Evolutionary conservation across 2,797 vertebrate species (phyloP), one percentile per base, ranked within the genome.

Genomic region (Dendrocincla fuliginosa): DNA sequence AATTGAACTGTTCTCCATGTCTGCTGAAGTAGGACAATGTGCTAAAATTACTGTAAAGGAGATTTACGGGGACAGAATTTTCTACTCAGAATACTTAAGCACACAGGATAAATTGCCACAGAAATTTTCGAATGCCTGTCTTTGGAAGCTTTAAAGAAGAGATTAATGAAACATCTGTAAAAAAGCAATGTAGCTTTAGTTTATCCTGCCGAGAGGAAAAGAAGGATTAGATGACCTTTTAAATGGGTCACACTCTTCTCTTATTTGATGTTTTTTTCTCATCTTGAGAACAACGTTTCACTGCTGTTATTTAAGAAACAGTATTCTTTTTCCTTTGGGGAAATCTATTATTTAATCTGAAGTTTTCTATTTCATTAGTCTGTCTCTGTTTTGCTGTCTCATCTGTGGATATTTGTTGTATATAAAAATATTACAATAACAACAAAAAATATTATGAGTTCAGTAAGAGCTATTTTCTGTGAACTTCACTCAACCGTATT

Each of bases 101-200:
- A 90, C 4, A 9, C 73, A 94, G n/a, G 55, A 90, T 73, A 71
- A 95, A 90, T 78, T 84, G 70, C n/a, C 69, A 81, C 57, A 85
- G 69, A 74, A 93, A 95, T 84, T 94, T 93, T 52, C 67, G 75
- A 76, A 93, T 75, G 91, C 56, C 33, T 94, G 79, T 77, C 69
- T 91, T 89, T 11, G 9, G 39, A 75, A 74, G 91, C 57, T 90
- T 91, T 95, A 86, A 55, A 81, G 82, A 81, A 84, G 53, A 78
- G 94, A 91, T 95, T 96, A 95, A 84, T 75, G 83, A 93, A 91
- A 85, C 89, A 95, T 91, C 93, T 91, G 91, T 91, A 91, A 94
- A 96, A 95, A 94, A 89, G 46, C 91, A 88, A 86, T 95, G 82
- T 87, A 88, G 85, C 33, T 95, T 90, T 75, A 50, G 61, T 85